These are phyloP conservation scores for Fulica atra DNA, from an alignment of 2,113 vertebrate species.

Conservation along the genomic window DNA sequence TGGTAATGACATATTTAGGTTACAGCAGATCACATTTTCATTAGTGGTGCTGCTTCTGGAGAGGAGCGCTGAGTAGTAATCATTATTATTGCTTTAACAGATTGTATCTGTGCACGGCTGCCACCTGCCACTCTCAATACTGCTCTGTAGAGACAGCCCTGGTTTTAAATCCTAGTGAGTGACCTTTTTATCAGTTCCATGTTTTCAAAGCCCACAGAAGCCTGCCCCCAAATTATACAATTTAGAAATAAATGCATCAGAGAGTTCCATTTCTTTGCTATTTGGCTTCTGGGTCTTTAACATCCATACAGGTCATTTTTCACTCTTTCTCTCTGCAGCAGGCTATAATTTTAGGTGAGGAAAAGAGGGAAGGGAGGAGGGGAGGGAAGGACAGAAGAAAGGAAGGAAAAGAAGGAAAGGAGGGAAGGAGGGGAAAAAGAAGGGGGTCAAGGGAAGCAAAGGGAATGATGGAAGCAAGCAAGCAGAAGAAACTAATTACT, in stretches of 20 bases:
- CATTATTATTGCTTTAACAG: constrained; percentile 31
- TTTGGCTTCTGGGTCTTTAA: neutral
- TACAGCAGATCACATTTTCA: constrained; percentile 23
- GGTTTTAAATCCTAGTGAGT: constrained; percentile 7
- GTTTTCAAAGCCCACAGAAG: neutral
- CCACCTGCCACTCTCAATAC: constrained; percentile 1
- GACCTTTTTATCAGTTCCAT: neutral
- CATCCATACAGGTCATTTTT: neutral
- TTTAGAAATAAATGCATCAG: neutral
- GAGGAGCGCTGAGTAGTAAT: neutral
- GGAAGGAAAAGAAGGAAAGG: neutral
- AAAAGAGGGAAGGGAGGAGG: neutral
- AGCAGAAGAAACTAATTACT: neutral
- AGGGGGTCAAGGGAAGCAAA: neutral
- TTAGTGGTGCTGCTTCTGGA: constrained; percentile 23
- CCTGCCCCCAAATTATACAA: neutral
- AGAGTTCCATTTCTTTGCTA: neutral
- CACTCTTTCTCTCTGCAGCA: neutral
- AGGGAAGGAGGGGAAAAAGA: too few species aligned
- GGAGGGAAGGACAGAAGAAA: neutral
- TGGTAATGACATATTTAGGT: neutral
- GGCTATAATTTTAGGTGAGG: neutral
- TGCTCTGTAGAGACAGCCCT: neutral
- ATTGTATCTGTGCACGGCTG: neutral
- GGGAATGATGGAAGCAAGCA: neutral